Base-by-base conservation (phyloP, 2,888 invertebrate species). In the Trichogramma evanescens region DNA sequence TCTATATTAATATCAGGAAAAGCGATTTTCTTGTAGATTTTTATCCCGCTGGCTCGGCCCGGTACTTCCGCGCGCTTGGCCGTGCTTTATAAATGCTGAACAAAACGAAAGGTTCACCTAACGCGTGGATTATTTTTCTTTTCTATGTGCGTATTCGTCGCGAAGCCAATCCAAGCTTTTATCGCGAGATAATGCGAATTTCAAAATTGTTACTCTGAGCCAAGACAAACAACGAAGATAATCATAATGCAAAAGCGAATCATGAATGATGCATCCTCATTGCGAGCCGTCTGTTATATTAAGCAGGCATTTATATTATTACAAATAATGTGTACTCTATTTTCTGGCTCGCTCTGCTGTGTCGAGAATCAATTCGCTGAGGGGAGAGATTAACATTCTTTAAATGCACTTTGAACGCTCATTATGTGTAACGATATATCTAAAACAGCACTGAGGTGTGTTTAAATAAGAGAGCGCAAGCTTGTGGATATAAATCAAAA, bases 1-100 rank as follows among this genome's bases (percentile, higher is more conserved):
- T 63, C 63, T 63, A 54, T 61, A 61, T 61, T 63, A 59, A 63
- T 61, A 63, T 61, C 61, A 48, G 43, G 56, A 56, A 61, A 63
- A 63, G 50, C 49, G 61, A 61, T 61, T 58, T 39, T 50, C 54
- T n/a, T 58, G 63, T 58, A 61, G 63, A 63, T 63, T 58, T 58
- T 61, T 61, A 63, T 63, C 58, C 56, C 13, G 2, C 13, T 13
- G 13, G 13, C 13, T 13, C 13, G 13, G 13, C 13, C 8, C 40
- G 8, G 46, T 5, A 51, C 61, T 61, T 56, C 58, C 56, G 58
- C 50, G 40, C 39, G 4, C n/a, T 6, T 40, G 4, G 56, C 7
- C 43, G 50, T 43, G 50, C 5, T 9, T 8, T 42, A 62, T 56
- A n/a, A 56, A 54, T 50, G 56, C 46, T 40, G 40, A 57, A 46